Base-by-base conservation (phyloP, 92 coral and sea anemone genomes). In the Pocillopora grandis region DNA sequence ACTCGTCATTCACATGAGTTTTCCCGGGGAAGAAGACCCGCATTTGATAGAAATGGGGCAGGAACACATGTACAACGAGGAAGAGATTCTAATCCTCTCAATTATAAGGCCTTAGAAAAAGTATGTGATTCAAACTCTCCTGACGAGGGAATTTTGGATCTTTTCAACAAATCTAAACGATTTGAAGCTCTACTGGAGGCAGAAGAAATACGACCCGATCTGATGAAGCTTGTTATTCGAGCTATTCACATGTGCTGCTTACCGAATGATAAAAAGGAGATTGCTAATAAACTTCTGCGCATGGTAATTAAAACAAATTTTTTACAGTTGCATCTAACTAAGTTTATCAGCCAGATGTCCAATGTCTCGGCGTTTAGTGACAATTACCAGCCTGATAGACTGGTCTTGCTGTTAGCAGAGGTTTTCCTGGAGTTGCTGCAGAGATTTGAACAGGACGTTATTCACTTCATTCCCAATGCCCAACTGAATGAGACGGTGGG, bases 401-500 rank as follows among this genome's bases (percentile, higher is more conserved):
- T 80, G 35, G 57, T 80, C 76, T n/a, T 37, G 12, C 85, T 57
- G 5, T 35, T 80, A 57, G 76, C 76, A 19, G 77, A 80, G 48
- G 5, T 57, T 19, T 80, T 80, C 20, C 66, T 69, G 6, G 68
- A 36, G 33, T 72, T 80, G 33, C 52, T 80, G 8, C 85, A 80
- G 71, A 57, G 85, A 69, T 68, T 80, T 80, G 68, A 76, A 23
- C 56, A 36, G 16, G 67, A 60, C 31, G 71, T 89, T 61, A 88
- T 78, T 10, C 65, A 86, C 76, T 33, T 55, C 80, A 79, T 91
- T 14, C 94, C 95, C 35, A 35, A 90, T 55, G 36, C 86, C 49
- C 92, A 94, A 19, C 82, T 92, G 13, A 84, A 82, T 60, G 92
- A 77, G 12, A 82, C 91, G 17, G 82, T 85, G 2, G 79, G 82